Percentiles rank a stretch among this genome's conserved stretches.
phyloP scores from a whole-genome alignment of 2,113 vertebrate species.

The Dipodomys merriami region DNA sequence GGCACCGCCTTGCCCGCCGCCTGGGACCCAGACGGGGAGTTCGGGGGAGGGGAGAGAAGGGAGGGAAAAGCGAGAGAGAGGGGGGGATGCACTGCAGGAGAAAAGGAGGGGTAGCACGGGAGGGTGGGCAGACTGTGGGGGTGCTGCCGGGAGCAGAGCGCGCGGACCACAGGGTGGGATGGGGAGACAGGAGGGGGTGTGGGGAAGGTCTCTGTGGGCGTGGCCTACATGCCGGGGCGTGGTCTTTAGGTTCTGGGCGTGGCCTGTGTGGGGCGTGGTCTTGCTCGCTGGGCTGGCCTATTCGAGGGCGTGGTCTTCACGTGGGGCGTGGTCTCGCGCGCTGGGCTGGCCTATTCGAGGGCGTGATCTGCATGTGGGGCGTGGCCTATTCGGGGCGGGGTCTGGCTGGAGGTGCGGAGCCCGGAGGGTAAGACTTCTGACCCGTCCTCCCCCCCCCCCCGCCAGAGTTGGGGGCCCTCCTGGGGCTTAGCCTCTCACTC shows the following conservation, averaged over 20 bases:
- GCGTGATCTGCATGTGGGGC: background rate
- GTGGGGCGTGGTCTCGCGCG: too few relatives aligned
- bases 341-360: too few relatives aligned
- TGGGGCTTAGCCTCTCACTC: background rate
- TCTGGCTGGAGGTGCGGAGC: background rate
- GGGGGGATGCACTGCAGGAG: background rate
- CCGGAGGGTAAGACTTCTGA: background rate
- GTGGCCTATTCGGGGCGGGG: background rate
- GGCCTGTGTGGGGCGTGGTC: too few relatives aligned
- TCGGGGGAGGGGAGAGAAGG: too few relatives aligned
- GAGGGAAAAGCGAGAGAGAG: background rate
- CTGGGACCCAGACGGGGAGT: background rate
- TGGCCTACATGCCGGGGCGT: background rate
- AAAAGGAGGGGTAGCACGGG: background rate
- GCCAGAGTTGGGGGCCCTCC: too few relatives aligned
- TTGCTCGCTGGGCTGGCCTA: background rate
- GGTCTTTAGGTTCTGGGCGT: background rate
- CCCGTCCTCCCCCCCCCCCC: too few relatives aligned
- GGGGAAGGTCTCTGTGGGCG: background rate
- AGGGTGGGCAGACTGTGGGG: background rate
- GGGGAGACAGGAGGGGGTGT: too few relatives aligned
- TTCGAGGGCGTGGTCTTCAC: too few relatives aligned
- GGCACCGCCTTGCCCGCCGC: slow-evolving; percentile 22
- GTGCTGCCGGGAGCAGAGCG: background rate
- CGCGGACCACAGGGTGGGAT: background rate